phyloP scores from a whole-genome alignment of 2,888 invertebrate species.

The Cheilosia urbana region DNA sequence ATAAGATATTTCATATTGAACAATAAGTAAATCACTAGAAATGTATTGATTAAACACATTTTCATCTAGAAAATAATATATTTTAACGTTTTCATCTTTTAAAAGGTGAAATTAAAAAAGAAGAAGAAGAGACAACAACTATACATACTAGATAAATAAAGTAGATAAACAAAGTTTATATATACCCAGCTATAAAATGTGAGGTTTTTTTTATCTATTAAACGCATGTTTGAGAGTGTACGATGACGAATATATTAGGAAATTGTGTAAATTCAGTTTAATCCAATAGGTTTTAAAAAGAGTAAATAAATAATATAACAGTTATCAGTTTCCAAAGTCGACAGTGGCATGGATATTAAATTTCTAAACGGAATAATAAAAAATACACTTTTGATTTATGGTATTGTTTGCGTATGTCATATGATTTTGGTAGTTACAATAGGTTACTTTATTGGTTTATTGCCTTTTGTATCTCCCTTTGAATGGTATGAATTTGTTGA shows the following conservation, averaged over 20 bases:
- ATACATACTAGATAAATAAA: slow-evolving; percentile 30
- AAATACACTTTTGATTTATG: neutral
- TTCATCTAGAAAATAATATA: slow-evolving; percentile 39
- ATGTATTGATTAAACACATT: slow-evolving; percentile 28
- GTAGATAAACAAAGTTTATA: slow-evolving; percentile 2
- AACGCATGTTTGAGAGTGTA: slow-evolving; percentile 9
- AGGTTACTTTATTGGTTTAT: slow-evolving; percentile 4
- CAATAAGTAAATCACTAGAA: slow-evolving; percentile 44
- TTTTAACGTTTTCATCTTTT: slow-evolving; percentile 40
- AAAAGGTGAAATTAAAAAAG: slow-evolving; percentile 23
- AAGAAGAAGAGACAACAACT: slow-evolving; percentile 15
- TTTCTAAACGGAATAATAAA: neutral
- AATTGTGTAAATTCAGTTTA: slow-evolving; percentile 37
- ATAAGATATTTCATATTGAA: slow-evolving; percentile 58
- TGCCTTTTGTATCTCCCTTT: neutral
- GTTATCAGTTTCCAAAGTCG: slow-evolving; percentile 39
- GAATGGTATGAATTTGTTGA: slow-evolving; percentile 1
- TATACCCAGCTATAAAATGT: slow-evolving; percentile 13
- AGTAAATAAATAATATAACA: slow-evolving; percentile 23
- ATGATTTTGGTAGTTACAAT: slow-evolving; percentile 5
- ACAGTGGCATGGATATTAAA: neutral
- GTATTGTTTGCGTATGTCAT: slow-evolving; percentile 2
- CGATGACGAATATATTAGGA: slow-evolving; percentile 34
- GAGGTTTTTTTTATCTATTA: slow-evolving; percentile 37
- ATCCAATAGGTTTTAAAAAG: slow-evolving; percentile 17